Base-by-base conservation (phyloP, 2,113 vertebrate genomes). In the Pimephales promelas region DNA sequence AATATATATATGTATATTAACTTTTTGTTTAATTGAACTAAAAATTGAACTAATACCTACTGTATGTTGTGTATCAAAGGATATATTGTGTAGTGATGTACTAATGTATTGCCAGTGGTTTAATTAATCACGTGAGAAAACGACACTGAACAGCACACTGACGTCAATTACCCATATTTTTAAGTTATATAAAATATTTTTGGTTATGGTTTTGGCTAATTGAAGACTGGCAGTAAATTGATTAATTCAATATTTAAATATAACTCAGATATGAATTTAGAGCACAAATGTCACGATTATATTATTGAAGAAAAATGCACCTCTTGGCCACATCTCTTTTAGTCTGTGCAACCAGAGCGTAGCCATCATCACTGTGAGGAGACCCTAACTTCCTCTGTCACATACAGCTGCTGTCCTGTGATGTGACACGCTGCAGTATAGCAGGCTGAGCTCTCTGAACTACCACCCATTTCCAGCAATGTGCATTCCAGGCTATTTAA, bases 401-500 rank as follows among this genome's bases (percentile, higher is more conserved):
- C 76, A 36, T 73, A 68, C 88, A 89, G 85, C 84, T 84, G 88
- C 85, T 36, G 71, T 71, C 62, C 75, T 9, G 64, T 81, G 81
- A 81, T 86, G 85, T 52, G 56, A 56, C 49, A 40, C 16, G 10
- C 52, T 83, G 74, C 83, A 68, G 79, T 45, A 73, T 56, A 81
- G 66, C 61, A 79, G 49, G 68, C 43, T n/a, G 34, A 81, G 82
- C 74, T 82, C 61, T 31, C 82, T 86, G 82, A 84, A 87, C 83
- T 84, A 77, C 82, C 81, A 85, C 82, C 83, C 88, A 87, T 87
- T 86, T 86, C 76, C 80, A 89, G 86, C 79, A 43, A 83, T 86
- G 80, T 18, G 83, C 87, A 88, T 89, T 88, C 88, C 88, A 79
- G 73, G 83, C 86, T 86, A 88, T 89, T 89, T 89, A 86, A 88